Evolutionary conservation across 2,888 invertebrate species (phyloP), one percentile per base, ranked within the genome.

Genomic region (Tipula vernalis): DNA sequence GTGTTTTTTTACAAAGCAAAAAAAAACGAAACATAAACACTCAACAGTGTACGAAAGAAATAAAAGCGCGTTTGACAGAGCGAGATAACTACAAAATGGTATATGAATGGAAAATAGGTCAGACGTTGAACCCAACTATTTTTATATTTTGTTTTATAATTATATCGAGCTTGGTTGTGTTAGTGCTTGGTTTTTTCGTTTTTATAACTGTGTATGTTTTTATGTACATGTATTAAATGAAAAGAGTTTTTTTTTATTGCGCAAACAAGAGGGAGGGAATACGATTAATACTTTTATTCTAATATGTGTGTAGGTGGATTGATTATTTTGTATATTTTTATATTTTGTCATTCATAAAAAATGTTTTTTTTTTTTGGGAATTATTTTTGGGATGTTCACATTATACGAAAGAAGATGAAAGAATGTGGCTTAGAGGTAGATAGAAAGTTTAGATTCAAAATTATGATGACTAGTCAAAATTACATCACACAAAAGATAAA

Each of bases 61-160:
- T 28, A 71, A 28, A 28, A 71, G 10, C 28, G 28, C 28, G 28
- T 28, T 71, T 28, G 71, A 28, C 8, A 18, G 71, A 71, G 28
- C 10, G 28, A 28, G 71, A 71, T 28, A 28, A 28, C 18, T 3
- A 28, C 12, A 71, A 28, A 71, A 71, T 3, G n/a, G 18, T 28
- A 28, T 71, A 71, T 71, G 71, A 71, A 71, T 71, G 71, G 71
- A 71, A 71, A 71, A 71, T 71, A 71, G 71, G 71, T 71, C 71
- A 71, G 71, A 71, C 71, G 71, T 71, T 71, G 71, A 71, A 71
- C 71, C 71, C 71, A 71, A 71, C 71, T 71, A 71, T 71, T 71
- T 71, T 71, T 71, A 71, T 71, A 71, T 71, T 71, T 71, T 71
- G 71, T 71, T 71, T 71, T 71, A 71, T 28, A 28, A 71, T 71